Evolutionary conservation across 2,113 vertebrate genomes (phyloP).

Genomic region (Spermophilus dauricus): DNA sequence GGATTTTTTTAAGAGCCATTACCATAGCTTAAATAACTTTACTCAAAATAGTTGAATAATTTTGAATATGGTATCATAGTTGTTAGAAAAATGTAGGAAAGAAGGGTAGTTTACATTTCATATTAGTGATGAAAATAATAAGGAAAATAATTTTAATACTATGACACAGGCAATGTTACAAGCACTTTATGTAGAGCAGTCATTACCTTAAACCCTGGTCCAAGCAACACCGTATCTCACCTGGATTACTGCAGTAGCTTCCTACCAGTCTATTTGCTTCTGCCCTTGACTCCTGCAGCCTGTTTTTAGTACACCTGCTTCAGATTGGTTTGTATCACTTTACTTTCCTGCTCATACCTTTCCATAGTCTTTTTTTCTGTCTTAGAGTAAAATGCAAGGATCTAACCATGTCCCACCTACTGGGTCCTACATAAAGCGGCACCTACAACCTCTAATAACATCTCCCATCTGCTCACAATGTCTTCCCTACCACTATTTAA

Average conservation of each 20-base stretch:
- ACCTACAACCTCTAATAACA: background rate
- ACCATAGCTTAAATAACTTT: background rate
- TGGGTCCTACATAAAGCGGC: background rate
- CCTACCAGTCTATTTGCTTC: background rate
- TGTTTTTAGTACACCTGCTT: background rate
- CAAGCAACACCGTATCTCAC: background rate
- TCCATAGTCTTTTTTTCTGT: background rate
- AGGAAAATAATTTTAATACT: background rate
- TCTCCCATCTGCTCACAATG: background rate
- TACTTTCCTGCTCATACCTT: background rate
- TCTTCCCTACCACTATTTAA: background rate
- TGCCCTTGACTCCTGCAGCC: background rate
- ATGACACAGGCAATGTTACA: background rate
- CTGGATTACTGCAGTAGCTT: background rate
- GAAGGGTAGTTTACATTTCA: background rate
- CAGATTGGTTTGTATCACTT: background rate
- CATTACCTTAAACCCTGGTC: background rate
- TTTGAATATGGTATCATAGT: background rate
- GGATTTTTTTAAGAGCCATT: constrained; percentile 5
- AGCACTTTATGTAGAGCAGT: background rate
- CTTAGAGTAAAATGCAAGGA: background rate
- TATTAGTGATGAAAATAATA: constrained; percentile 33
- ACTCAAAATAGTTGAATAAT: constrained; percentile 8
- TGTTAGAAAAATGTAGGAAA: background rate
- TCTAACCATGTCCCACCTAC: background rate